Percentiles rank a stretch among this genome's conserved stretches.
Evolutionary conservation across 1,140 invertebrate genomes (phyloP).

Genomic region (Anastatus disparis): DNA sequence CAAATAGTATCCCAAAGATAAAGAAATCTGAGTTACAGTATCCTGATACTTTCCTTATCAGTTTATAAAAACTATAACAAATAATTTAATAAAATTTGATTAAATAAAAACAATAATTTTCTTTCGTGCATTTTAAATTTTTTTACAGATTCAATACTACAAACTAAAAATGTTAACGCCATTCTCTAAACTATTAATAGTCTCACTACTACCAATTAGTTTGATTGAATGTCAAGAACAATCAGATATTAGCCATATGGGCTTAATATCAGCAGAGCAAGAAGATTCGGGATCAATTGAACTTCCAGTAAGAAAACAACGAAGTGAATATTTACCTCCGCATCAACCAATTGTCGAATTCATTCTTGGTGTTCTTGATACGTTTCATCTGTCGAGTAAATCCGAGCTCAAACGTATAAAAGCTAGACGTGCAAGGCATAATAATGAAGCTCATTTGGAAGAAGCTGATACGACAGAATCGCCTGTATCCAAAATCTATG

Average conservation of each 20-base stretch:
- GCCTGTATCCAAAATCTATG: neutral
- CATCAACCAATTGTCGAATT: slow-evolving; percentile 46
- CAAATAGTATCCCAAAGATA: too few relatives aligned
- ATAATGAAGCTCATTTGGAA: neutral
- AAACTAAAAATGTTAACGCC: neutral
- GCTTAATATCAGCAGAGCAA: neutral
- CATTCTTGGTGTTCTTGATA: slow-evolving; percentile 48
- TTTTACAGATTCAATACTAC: neutral
- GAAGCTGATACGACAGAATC: neutral
- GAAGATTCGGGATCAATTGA: slow-evolving; percentile 28
- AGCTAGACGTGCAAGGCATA: slow-evolving; percentile 11
- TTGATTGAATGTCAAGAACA: neutral
- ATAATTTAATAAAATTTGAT: too few relatives aligned
- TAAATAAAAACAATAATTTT: neutral
- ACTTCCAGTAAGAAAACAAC: slow-evolving; percentile 9
- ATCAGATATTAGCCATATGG: neutral
- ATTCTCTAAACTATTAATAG: neutral
- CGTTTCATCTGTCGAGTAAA: slow-evolving; percentile 42
- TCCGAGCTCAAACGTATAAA: slow-evolving; percentile 38
- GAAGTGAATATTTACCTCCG: slow-evolving; percentile 15
- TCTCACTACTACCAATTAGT: neutral
- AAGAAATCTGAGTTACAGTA: too few relatives aligned
- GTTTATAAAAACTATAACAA: too few relatives aligned
- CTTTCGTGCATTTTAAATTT: neutral
- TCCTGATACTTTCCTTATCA: too few relatives aligned